These are phyloP conservation scores for Beroe ovata DNA, from an alignment of 37 sponge, comb jelly and placozoan species.

Conservation along the genomic window DNA sequence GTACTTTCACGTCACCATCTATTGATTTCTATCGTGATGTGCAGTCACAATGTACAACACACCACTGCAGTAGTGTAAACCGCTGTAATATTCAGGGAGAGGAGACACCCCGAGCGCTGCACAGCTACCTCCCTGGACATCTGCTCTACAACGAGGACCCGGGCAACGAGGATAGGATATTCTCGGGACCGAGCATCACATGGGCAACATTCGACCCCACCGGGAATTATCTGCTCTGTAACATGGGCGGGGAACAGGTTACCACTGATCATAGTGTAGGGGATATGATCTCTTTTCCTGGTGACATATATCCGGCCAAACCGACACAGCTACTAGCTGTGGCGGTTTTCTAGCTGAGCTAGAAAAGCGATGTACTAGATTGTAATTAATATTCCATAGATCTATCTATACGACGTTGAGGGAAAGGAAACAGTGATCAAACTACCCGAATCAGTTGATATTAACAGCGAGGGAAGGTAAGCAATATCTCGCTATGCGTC, in stretches of 20 bases:
- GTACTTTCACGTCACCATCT: too few relatives aligned
- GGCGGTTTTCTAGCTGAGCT: too few relatives aligned
- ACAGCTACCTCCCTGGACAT: constrained; percentile 38
- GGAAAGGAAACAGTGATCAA: constrained; percentile 8
- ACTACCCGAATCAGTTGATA: background rate
- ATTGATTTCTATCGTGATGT: too few relatives aligned
- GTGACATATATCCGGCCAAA: too few relatives aligned
- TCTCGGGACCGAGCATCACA: constrained; percentile 62
- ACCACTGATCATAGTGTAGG: too few relatives aligned
- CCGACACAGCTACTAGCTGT: too few relatives aligned
- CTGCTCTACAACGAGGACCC: background rate
- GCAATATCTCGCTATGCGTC: too few relatives aligned
- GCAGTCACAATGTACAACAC: too few relatives aligned
- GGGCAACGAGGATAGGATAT: background rate
- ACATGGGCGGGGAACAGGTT: constrained; percentile 68
- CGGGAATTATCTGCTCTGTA: constrained; percentile 51
- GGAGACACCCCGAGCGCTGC: background rate
- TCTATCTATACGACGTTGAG: constrained; percentile 53
- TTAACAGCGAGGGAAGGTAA: background rate
- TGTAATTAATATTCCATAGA: background rate
- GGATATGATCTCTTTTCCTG: too few relatives aligned
- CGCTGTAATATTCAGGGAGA: too few relatives aligned
- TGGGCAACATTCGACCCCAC: constrained; percentile 55
- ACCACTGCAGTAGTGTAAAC: too few relatives aligned
- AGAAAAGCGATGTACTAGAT: too few relatives aligned